These are phyloP conservation scores for Bacillus rossius DNA, from an alignment of 1,140 invertebrate species.

Conservation along the genomic window DNA sequence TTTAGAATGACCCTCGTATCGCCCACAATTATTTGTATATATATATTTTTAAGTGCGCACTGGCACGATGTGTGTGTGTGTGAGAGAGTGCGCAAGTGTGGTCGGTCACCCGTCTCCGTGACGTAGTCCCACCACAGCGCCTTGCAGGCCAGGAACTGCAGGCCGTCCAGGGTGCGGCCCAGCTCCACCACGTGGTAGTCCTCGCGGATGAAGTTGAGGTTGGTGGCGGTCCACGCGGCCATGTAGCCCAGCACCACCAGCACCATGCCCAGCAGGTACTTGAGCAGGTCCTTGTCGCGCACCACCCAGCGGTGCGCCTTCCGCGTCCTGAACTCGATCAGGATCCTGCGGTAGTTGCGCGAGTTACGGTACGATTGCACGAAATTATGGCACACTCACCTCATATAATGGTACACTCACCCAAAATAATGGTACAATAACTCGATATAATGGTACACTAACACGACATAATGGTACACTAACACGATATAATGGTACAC, in stretches of 20 bases:
- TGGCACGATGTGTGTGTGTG: no score
- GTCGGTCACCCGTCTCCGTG: slow-evolving; percentile 61
- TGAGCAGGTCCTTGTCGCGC: slow-evolving; percentile 76
- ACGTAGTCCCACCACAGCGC: slow-evolving; percentile 87
- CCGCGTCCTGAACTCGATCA: slow-evolving; percentile 74
- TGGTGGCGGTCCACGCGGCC: slow-evolving; percentile 76
- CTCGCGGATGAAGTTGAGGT: slow-evolving; percentile 50
- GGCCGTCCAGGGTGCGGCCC: slow-evolving; percentile 42
- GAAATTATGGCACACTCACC: no score
- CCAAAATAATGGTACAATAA: no score
- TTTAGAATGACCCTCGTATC: no score
- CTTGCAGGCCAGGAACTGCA: slow-evolving; percentile 59
- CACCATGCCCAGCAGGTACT: slow-evolving; percentile 70
- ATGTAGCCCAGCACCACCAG: slow-evolving; percentile 76
- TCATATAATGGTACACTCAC: no score
- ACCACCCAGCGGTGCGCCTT: slow-evolving; percentile 87
- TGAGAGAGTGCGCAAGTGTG: not conserved
- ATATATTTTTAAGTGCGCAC: no score
- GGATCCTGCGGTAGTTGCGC: slow-evolving; percentile 38
- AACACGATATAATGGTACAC: no score
- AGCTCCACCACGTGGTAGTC: slow-evolving; percentile 45
- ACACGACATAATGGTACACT: no score
- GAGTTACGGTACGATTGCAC: no score
- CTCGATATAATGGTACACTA: no score
- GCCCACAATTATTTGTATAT: no score